Evolutionary conservation across 2,888 invertebrate genomes (phyloP).

Genomic region (Seira musarum): DNA sequence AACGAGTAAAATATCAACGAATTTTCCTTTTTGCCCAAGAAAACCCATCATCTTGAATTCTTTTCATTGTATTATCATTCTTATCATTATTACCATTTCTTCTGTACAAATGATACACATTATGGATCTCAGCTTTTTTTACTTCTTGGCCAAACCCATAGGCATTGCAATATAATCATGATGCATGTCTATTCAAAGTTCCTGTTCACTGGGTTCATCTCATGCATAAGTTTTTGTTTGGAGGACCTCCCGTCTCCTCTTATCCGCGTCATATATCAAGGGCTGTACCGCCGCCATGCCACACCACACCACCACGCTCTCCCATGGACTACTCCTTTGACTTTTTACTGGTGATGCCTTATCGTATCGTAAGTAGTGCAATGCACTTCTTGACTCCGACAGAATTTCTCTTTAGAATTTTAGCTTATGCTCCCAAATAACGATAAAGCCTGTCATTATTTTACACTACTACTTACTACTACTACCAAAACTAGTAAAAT

Average conservation of each 20-base stretch:
- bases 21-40: background rate
- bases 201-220: constrained; percentile 31
- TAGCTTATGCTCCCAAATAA: background rate
- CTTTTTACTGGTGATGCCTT: no score
- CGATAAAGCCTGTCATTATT: background rate
- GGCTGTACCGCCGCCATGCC: constrained; percentile 37
- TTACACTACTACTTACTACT: background rate
- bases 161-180: background rate
- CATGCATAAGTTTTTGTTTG: background rate
- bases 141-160: background rate
- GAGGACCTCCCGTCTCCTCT: constrained; percentile 51
- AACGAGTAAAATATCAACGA: background rate
- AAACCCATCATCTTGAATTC: background rate
- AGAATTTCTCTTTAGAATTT: no score
- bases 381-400: background rate
- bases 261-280: constrained; percentile 55
- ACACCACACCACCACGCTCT: no score
- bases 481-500: no score
- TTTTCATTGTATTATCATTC: background rate
- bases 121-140: background rate
- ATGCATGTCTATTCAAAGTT: constrained; percentile 4
- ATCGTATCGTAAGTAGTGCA: background rate
- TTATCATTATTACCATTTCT: background rate
- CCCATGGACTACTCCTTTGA: background rate
- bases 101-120: background rate